Evolutionary conservation across 2,888 invertebrate species (phyloP), one percentile per base, ranked within the genome.

Genomic region (Agrochola circellaris): DNA sequence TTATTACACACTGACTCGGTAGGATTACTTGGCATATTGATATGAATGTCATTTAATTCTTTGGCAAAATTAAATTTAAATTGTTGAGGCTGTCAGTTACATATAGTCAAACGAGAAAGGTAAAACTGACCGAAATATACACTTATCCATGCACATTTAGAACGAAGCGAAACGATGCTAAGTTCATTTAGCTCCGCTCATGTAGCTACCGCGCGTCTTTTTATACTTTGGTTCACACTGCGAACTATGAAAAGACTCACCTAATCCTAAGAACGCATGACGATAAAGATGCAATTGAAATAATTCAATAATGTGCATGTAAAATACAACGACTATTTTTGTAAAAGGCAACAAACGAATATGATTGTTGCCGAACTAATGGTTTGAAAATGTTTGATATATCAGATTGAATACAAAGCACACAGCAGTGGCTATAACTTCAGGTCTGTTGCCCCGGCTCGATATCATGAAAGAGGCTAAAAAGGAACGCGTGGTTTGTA

Each of bases 401-500:
- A 69, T 77, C 61, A 51, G 65, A 67, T 74, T 34, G 51, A 79
- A 81, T 64, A 76, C 42, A 70, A 68, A 73, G 26, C 60, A 66
- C n/a, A 38, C 60, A 51, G 5, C 60, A 51, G 5, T 54, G 38
- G 42, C 60, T 58, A 34, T 56, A 54, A 54, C 48, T 66, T 67
- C 38, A 75, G 51, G 34, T 68, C 62, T 72, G 45, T 77, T 75
- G 17, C 48, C n/a, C 38, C n/a, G 45, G 13, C 64, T 69, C 45
- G 62, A 73, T 79, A 73, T 73, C 67, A 72, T 64, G 64, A 78
- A 66, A 70, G 45, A 71, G 4, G 68, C 79, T 82, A 78, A 78
- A 82, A 79, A 76, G 79, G 75, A 62, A 64, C 66, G 77, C 66
- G 77, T 69, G 70, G 71, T 61, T 34, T 75, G 80, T 79, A 80